phyloP scores from a whole-genome alignment of 2,113 vertebrate genomes.

The Scytalopus superciliaris region DNA sequence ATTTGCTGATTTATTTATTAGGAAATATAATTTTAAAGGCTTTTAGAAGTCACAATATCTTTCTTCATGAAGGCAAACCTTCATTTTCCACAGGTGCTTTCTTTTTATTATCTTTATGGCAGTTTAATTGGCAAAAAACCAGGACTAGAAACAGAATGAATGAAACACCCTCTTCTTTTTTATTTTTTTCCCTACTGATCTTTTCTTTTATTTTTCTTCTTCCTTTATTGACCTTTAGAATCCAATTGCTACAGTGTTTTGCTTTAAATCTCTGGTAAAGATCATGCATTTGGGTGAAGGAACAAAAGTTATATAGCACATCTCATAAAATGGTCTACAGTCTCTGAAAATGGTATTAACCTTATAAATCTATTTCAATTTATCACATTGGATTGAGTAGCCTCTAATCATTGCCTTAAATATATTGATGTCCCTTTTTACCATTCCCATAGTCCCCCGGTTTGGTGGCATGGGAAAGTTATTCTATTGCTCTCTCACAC shows the following conservation, averaged over 20 bases:
- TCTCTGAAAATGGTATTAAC: not conserved
- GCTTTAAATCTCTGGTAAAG: not conserved
- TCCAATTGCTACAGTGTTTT: not conserved
- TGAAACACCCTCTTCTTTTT: not conserved
- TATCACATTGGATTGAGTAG: not conserved
- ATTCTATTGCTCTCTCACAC: not conserved
- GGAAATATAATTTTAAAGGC: conserved; percentile 7
- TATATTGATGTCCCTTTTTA: not conserved
- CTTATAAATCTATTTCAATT: not conserved
- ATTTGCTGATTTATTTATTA: conserved; percentile 31
- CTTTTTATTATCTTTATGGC: not conserved
- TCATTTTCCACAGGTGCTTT: not conserved
- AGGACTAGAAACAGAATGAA: not conserved
- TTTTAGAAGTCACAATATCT: not conserved
- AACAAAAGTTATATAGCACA: not conserved
- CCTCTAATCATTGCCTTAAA: not conserved
- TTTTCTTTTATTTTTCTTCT: not conserved
- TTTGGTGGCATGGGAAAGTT: not conserved
- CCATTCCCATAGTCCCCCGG: not conserved
- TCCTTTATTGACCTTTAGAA: not conserved
- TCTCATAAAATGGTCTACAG: not conserved
- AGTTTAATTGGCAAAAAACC: conserved; percentile 15
- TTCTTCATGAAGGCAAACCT: not conserved
- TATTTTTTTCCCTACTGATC: not conserved
- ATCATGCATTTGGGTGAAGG: not conserved